Percentiles rank a stretch among this genome's conserved stretches.
phyloP scores from a whole-genome alignment of 2,888 invertebrate species.

The Octonoba sinensis region DNA sequence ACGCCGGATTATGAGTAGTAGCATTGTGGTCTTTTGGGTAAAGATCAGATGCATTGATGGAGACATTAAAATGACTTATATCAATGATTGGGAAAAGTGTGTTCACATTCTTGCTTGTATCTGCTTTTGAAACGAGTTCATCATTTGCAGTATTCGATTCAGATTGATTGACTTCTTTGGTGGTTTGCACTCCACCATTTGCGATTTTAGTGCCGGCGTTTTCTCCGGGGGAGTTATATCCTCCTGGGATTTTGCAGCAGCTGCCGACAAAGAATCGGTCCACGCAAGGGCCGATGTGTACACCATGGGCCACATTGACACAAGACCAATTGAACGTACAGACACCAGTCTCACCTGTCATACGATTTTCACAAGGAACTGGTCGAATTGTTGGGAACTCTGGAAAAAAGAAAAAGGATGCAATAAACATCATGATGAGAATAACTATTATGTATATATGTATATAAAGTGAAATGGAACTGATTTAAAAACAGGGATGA shows the following conservation, averaged over 20 bases:
- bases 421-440: too few species aligned
- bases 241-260: slow-evolving; percentile 42
- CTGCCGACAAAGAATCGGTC: slow-evolving; percentile 51
- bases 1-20: not conserved
- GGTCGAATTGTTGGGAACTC: slow-evolving; percentile 34
- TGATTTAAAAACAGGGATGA: too few species aligned
- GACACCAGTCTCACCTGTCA: slow-evolving; percentile 46
- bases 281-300: slow-evolving; percentile 58
- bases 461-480: too few species aligned
- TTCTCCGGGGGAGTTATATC: not conserved
- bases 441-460: too few species aligned
- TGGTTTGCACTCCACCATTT: not conserved
- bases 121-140: not conserved
- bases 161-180: not conserved
- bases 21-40: not conserved
- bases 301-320: slow-evolving; percentile 54
- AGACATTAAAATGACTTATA: slow-evolving; percentile 16
- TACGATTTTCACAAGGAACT: slow-evolving; percentile 35
- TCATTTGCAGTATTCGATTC: not conserved
- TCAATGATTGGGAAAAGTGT: slow-evolving; percentile 1
- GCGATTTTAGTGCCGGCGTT: slow-evolving; percentile 1
- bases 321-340: slow-evolving; percentile 49
- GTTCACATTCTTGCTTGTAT: not conserved
- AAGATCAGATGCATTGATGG: slow-evolving; percentile 15
- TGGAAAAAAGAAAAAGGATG: slow-evolving; percentile 11